A percentile compares a stretch with the other conserved stretches of the same genome.
phyloP scores from a whole-genome alignment of 1,140 invertebrate genomes.

The Linepithema humile region DNA sequence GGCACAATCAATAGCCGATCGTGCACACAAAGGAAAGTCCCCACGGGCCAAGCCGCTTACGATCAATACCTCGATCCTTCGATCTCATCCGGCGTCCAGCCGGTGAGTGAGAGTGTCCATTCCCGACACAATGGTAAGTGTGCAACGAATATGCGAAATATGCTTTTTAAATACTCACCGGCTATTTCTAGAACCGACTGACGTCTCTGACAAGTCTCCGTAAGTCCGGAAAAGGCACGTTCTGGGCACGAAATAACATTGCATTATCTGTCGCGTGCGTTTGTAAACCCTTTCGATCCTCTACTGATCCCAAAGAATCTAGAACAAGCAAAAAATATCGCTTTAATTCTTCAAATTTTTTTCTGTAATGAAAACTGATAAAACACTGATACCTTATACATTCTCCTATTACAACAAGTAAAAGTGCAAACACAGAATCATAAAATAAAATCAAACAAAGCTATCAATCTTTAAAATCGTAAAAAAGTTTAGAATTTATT shows the following conservation, averaged over 20 bases:
- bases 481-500: too few species aligned
- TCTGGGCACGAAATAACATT: conserved; percentile 63
- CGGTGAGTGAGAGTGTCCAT: conserved; percentile 66
- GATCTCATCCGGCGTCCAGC: conserved; percentile 57
- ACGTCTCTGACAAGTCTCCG: conserved; percentile 65
- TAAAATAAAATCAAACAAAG: too few species aligned
- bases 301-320: too few species aligned
- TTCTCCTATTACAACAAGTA: too few species aligned
- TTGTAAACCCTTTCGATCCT: not conserved
- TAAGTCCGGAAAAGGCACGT: conserved; percentile 74
- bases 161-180: conserved; percentile 72
- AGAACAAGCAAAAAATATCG: too few species aligned
- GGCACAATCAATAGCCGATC: conserved; percentile 58
- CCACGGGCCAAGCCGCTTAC: conserved; percentile 78
- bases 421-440: too few species aligned
- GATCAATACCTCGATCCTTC: conserved; percentile 79
- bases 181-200: conserved; percentile 54
- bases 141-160: conserved; percentile 68
- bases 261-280: conserved; percentile 9
- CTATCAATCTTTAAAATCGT: too few species aligned
- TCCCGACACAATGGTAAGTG: conserved; percentile 78
- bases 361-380: too few species aligned
- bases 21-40: conserved; percentile 60
- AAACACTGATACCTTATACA: too few species aligned
- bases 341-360: too few species aligned